phyloP scores from a whole-genome alignment of 2,888 invertebrate genomes.

The Lathronympha strigana region DNA sequence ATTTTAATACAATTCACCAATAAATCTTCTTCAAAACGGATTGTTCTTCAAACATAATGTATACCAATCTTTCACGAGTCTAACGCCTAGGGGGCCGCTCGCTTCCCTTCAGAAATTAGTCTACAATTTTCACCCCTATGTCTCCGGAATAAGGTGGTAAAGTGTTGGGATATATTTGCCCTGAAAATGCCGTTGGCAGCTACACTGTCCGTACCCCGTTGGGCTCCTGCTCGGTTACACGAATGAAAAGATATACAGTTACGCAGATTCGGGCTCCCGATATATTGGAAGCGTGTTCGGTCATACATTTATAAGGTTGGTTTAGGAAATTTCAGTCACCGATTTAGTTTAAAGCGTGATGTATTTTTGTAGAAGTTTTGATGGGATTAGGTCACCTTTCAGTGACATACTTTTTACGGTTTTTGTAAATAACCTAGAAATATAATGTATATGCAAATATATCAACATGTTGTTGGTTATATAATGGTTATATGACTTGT shows the following conservation, averaged over 20 bases:
- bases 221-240: constrained; percentile 20
- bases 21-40: constrained; percentile 13
- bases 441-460: too few species aligned
- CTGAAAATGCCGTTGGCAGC: neutral
- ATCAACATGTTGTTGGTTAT: too few species aligned
- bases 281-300: neutral
- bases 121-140: constrained; percentile 3
- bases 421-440: too few species aligned
- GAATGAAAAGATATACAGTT: constrained; percentile 19
- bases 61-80: constrained; percentile 9
- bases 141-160: neutral
- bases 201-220: constrained; percentile 12
- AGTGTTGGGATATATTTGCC: neutral
- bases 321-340: neutral
- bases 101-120: neutral
- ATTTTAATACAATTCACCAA: neutral
- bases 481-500: too few species aligned
- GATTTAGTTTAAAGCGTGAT: neutral
- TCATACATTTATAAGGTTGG: constrained; percentile 4
- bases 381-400: neutral
- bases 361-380: neutral
- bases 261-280: constrained; percentile 8
- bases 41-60: constrained; percentile 4
- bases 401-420: too few species aligned
- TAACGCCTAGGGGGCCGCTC: neutral